Base-by-base conservation (phyloP, 2,797 vertebrate species). In the Hipposideros larvatus region DNA sequence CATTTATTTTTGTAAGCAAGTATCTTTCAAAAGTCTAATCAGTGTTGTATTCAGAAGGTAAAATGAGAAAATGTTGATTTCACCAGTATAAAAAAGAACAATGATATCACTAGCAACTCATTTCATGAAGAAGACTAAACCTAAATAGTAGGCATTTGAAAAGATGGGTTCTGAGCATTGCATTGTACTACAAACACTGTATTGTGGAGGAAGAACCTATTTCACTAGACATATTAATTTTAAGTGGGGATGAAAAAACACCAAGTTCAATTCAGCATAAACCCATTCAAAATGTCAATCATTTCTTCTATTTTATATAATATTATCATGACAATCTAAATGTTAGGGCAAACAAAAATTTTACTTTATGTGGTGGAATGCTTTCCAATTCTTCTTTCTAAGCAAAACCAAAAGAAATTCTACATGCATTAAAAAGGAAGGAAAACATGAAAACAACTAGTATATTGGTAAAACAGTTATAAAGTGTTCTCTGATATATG, bases 21-120 rank as follows among this genome's bases (percentile, higher is more conserved):
- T 90, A 57, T 92, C 66, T 95, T 96, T 95, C 94, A 95, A 82
- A 97, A 70, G 85, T 92, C 48, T 87, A 86, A 83, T 90, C 46
- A 57, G 73, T 73, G n/a, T 70, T 96, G 65, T 46, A 80, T 89
- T 94, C 70, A 87, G 74, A 68, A 66, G 31, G 73, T 85, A 95
- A 93, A 78, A 95, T 85, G 82, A 94, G 90, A 96, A 93, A 96
- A 84, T 34, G 28, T 75, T 75, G 11, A 70, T 90, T 95, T 96
- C 37, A 84, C 53, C 34, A 53, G 65, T 80, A 22, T 91, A 31
- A 70, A 87, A 91, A 95, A 71, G 66, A 90, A 59, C 73, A 78
- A 31, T 59, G 66, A 46, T 53, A 75, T 95, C 90, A 80, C 87
- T 89, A 68, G 57, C 59, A 65, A 51, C 74, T 89, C 57, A 68